Percentiles rank a stretch among this genome's conserved stretches.
phyloP scores from a whole-genome alignment of 2,113 vertebrate genomes.

The Lamprotornis superbus region DNA sequence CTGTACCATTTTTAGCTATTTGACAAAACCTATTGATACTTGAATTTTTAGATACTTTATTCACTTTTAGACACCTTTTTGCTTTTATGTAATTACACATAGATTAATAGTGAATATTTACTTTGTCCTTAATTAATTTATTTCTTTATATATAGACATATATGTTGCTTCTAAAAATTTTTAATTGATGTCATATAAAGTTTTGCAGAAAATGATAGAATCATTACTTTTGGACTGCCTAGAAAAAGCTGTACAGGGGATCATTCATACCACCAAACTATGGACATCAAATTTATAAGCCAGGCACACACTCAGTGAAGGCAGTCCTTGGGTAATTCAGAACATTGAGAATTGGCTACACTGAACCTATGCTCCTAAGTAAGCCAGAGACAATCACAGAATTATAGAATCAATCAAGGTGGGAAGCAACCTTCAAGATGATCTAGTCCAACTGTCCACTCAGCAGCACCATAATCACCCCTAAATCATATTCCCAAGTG shows the following conservation, averaged over 20 bases:
- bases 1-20: background rate
- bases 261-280: background rate
- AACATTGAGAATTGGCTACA: background rate
- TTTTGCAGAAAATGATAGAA: background rate
- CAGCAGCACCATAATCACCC: background rate
- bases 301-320: background rate
- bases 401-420: background rate
- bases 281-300: background rate
- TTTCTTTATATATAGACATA: background rate
- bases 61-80: background rate
- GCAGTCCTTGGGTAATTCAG: background rate
- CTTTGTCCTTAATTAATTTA: background rate
- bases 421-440: background rate
- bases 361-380: background rate
- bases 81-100: background rate
- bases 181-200: background rate
- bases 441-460: background rate
- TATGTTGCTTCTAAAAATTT: background rate
- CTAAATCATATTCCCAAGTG: background rate
- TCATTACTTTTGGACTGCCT: background rate
- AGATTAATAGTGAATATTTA: background rate
- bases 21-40: background rate
- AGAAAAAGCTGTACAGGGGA: background rate
- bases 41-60: background rate
- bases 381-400: background rate